Evolutionary conservation across 2,888 invertebrate species (phyloP).

Genomic region (Galeruca laticollis): DNA sequence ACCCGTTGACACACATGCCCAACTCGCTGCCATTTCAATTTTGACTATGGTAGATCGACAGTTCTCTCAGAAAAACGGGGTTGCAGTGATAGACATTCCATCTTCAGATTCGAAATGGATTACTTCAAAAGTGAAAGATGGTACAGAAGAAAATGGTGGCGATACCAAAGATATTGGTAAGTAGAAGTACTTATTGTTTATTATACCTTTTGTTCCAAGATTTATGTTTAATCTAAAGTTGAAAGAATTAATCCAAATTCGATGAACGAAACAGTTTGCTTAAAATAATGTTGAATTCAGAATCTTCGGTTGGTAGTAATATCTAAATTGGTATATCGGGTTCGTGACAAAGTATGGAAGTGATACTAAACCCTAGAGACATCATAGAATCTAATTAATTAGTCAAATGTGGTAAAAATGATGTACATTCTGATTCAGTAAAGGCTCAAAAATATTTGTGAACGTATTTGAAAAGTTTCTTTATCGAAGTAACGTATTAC

Average conservation of each 20-base stretch:
- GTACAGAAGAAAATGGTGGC: conserved; percentile 12
- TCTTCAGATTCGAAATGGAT: conserved; percentile 36
- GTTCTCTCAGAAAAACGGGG: conserved; percentile 41
- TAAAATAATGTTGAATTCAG: too few species aligned
- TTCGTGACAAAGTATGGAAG: background rate
- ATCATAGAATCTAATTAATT: background rate
- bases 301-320: background rate
- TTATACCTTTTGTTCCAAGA: background rate
- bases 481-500: too few species aligned
- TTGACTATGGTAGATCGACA: conserved; percentile 46
- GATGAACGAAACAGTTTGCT: too few species aligned
- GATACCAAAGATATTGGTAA: background rate
- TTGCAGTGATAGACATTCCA: conserved; percentile 37
- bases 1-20: background rate
- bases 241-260: too few species aligned
- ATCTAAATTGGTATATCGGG: background rate
- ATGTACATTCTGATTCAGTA: too few species aligned
- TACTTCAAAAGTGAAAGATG: conserved; percentile 5
- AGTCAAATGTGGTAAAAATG: too few species aligned
- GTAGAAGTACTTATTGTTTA: background rate
- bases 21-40: conserved; percentile 29
- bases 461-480: too few species aligned
- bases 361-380: background rate
- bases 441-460: too few species aligned
- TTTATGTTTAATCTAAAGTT: too few species aligned